A percentile compares a stretch with the other conserved stretches of the same genome.
Evolutionary conservation across 2,113 vertebrate species (phyloP).

Genomic region (Gasterosteus aculeatus): DNA sequence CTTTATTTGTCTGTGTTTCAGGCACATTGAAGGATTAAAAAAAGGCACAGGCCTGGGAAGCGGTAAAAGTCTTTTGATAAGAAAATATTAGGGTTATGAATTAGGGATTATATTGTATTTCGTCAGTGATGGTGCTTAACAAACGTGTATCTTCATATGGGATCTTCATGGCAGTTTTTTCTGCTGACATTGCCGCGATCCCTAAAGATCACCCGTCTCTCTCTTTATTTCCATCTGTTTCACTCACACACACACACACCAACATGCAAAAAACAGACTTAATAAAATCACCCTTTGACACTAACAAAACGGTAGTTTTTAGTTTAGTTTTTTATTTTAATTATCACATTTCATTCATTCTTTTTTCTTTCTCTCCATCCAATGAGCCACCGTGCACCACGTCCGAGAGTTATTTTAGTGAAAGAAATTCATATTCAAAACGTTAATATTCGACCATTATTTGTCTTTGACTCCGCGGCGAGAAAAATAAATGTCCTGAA

Average conservation of each 20-base stretch:
- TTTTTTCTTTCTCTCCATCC: conserved; percentile 34
- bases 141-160: background rate
- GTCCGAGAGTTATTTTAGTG: conserved; percentile 4
- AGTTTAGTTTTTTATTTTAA: conserved; percentile 56
- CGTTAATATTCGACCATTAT: conserved; percentile 40
- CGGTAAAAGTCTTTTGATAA: background rate
- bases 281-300: conserved; percentile 63
- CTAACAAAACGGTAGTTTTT: conserved; percentile 40
- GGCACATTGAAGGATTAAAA: background rate
- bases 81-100: background rate
- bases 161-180: conserved; percentile 34
- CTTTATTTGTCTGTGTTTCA: background rate
- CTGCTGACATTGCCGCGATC: conserved; percentile 8
- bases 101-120: background rate
- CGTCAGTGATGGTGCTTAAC: background rate
- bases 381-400: conserved; percentile 9
- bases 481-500: conserved; percentile 56
- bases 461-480: conserved; percentile 17
- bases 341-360: conserved; percentile 64
- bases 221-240: background rate
- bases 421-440: conserved; percentile 29
- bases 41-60: no score
- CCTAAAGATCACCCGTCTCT: conserved; percentile 28
- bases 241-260: background rate
- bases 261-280: conserved; percentile 36